A percentile compares a stretch with the other conserved stretches of the same genome.
phyloP scores from a whole-genome alignment of 2,797 vertebrate genomes.

The Cheirogaleus major region DNA sequence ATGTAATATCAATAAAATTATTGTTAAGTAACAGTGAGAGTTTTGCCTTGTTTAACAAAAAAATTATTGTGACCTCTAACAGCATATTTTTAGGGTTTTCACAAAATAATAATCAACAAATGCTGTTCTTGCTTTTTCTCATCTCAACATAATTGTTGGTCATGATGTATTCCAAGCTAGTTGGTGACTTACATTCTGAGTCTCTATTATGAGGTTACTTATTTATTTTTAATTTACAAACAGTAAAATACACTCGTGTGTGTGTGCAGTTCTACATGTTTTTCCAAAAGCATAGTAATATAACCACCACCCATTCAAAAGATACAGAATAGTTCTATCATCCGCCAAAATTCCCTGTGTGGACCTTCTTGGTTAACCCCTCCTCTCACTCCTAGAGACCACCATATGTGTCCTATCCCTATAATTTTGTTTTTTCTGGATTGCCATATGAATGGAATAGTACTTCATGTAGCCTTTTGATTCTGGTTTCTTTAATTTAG shows the following conservation, averaged over 20 bases:
- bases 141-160: background rate
- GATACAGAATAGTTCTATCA: background rate
- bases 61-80: background rate
- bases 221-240: conserved; percentile 24
- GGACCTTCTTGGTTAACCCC: background rate
- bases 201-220: conserved; percentile 17
- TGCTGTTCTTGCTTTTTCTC: conserved; percentile 29
- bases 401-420: background rate
- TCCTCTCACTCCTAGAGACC: background rate
- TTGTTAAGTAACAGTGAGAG: background rate
- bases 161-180: background rate
- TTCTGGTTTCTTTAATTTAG: background rate
- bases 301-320: background rate
- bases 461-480: background rate
- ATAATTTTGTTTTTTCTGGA: background rate
- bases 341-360: background rate
- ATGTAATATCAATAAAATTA: background rate
- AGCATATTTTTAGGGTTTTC: conserved; percentile 28
- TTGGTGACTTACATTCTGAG: background rate
- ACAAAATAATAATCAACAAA: conserved; percentile 26
- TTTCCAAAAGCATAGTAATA: background rate
- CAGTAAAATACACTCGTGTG: background rate
- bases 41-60: conserved; percentile 3
- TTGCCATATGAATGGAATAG: background rate
- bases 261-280: background rate